Percentiles rank a stretch among this genome's conserved stretches.
Conservation (phyloP, 2,888 invertebrate genomes). For the Lasius fuliginosus region DNA sequence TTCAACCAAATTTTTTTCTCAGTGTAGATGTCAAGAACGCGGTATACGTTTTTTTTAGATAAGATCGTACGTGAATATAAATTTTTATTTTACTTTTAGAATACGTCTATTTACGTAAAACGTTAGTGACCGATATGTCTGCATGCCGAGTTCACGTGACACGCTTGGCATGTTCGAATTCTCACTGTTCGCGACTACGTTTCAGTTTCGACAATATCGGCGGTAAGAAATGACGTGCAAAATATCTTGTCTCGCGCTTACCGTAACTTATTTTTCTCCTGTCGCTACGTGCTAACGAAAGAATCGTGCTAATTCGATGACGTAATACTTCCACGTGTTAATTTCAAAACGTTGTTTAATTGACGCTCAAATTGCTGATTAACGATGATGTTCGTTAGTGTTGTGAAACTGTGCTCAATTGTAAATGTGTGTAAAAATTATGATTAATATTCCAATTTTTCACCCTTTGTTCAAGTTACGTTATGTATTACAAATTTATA, state of each 20-base stretch:
- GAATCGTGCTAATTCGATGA: slow-evolving; percentile 19
- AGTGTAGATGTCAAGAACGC: slow-evolving; percentile 4
- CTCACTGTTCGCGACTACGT: slow-evolving; percentile 7
- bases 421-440: neutral
- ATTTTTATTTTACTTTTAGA: slow-evolving; percentile 35
- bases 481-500: neutral
- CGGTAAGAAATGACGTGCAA: slow-evolving; percentile 6
- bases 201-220: slow-evolving; percentile 37
- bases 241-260: neutral
- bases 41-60: slow-evolving; percentile 8
- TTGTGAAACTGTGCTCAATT: neutral
- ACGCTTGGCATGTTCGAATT: slow-evolving; percentile 27
- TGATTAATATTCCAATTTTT: neutral
- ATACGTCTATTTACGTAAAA: slow-evolving; percentile 9
- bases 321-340: slow-evolving; percentile 54
- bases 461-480: neutral
- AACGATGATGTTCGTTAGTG: neutral
- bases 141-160: slow-evolving; percentile 26
- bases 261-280: neutral
- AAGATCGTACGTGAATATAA: slow-evolving; percentile 14
- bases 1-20: no score
- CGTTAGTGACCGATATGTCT: neutral
- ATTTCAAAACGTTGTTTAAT: slow-evolving; percentile 57
- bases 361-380: slow-evolving; percentile 24
- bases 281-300: neutral